Conservation (phyloP, 2,888 invertebrate species). For the Pyrochroa serraticornis region DNA sequence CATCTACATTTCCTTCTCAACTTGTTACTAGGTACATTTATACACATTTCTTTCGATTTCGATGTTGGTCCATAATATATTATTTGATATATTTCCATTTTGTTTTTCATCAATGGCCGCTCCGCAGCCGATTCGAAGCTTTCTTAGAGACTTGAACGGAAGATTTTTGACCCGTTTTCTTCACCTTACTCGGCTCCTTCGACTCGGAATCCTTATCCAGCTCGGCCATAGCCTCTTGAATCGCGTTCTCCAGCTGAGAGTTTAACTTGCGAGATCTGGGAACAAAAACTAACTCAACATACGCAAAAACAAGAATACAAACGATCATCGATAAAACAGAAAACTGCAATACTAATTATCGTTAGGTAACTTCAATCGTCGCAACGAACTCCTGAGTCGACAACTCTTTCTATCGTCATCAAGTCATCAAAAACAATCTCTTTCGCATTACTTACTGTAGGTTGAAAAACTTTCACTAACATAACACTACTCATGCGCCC, state of each 20-base stretch:
- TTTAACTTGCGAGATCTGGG: constrained; percentile 92
- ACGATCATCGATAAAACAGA: not conserved
- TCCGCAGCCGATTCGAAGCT: constrained; percentile 60
- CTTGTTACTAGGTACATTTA: constrained; percentile 33
- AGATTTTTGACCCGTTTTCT: constrained; percentile 28
- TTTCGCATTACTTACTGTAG: too few relatives aligned
- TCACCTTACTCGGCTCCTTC: constrained; percentile 47
- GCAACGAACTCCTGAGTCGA: too few relatives aligned
- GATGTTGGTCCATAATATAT: constrained; percentile 52
- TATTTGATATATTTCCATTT: constrained; percentile 33
- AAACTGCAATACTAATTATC: not conserved
- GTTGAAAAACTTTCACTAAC: not conserved
- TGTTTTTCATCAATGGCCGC: constrained; percentile 52
- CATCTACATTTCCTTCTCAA: constrained; percentile 31
- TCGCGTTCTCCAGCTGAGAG: constrained; percentile 86
- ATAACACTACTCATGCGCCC: not conserved
- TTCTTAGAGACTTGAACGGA: constrained; percentile 43
- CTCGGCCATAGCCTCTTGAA: constrained; percentile 92
- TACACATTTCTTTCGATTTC: constrained; percentile 38
- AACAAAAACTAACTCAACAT: constrained; percentile 29
- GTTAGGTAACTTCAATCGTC: too few relatives aligned
- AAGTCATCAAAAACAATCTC: not conserved
- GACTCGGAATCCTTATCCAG: constrained; percentile 67
- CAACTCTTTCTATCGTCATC: not conserved
- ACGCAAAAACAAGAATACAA: not conserved